Evolutionary conservation across 2,888 invertebrate genomes (phyloP), one percentile per base, ranked within the genome.

Genomic region (Cheilosia vernalis): DNA sequence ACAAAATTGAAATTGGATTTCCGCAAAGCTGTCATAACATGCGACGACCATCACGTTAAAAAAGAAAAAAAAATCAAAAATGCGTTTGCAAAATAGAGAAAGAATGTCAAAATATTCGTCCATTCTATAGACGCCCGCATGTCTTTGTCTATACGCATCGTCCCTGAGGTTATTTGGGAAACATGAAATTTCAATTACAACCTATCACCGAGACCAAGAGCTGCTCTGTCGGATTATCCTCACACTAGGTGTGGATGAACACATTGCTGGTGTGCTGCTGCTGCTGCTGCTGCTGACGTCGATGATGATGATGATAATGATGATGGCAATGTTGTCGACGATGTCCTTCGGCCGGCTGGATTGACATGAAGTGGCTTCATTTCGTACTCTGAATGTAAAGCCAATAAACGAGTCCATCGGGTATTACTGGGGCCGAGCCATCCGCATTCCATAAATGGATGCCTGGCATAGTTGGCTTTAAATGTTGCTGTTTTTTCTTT

Each of bases 131-230:
- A 33, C 30, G 5, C 49, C 30, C 21, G 33, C 30, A 73, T 61
- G 53, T 72, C 74, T 47, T 63, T 61, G 53, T 72, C 74, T 47
- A 10, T 19, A 73, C 44, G 33, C 53, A 55, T 30, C 19, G 33
- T 19, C 33, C 44, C 40, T 10, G 30, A 53, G 42, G 37, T 24
- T 74, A 70, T 66, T 72, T 67, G 69, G 67, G 44, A 72, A 84
- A 79, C 84, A 84, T 76, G 84, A 76, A 84, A 84, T 79, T 84
- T 74, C 84, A 84, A 84, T 84, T 80, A 84, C 73, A 61, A 47
- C 49, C 73, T 42, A 67, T 56, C 72, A 73, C 63, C 63, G 70
- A 60, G 55, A 64, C 58, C 64, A 64, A 64, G 24, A 51, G 42
- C 74, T 64, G 74, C 66, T 64, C 79, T 21, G 30, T 44, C 49